phyloP scores from a whole-genome alignment of 1,140 invertebrate genomes.

The Ips typographus region DNA sequence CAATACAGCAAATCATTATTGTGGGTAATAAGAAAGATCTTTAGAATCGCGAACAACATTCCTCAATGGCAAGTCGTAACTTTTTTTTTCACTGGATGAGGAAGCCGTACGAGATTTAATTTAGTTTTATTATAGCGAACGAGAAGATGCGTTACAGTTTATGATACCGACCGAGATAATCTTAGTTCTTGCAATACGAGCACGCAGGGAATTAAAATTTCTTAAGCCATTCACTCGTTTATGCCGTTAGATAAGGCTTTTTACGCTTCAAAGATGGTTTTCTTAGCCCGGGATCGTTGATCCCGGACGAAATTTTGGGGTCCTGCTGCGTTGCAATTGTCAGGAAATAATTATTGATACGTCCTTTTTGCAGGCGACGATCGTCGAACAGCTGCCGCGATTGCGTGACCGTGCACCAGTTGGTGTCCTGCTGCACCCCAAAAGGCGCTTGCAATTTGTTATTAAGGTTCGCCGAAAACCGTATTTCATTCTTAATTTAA shows the following conservation, averaged over 20 bases:
- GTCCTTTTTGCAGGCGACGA: no score
- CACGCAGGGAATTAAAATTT: slow-evolving; percentile 23
- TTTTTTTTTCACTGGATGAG: slow-evolving; percentile 7
- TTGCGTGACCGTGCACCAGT: not conserved
- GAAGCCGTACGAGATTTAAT: slow-evolving; percentile 20
- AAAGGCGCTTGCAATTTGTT: not conserved
- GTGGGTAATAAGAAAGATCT: slow-evolving; percentile 13
- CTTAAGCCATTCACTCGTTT: slow-evolving; percentile 9
- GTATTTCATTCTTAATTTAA: no score
- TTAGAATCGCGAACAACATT: slow-evolving; percentile 23
- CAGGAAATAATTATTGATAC: no score
- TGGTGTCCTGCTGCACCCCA: not conserved
- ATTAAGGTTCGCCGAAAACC: no score
- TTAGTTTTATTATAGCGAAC: slow-evolving; percentile 20
- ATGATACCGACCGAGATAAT: slow-evolving; percentile 22
- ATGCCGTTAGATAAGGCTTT: slow-evolving; percentile 18
- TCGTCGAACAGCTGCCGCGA: no score
- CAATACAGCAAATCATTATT: slow-evolving; percentile 25
- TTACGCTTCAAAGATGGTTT: no score
- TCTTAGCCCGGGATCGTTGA: no score
- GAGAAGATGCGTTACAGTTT: slow-evolving; percentile 24
- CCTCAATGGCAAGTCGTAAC: slow-evolving; percentile 11
- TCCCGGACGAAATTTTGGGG: no score
- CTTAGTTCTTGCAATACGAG: slow-evolving; percentile 14
- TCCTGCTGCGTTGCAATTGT: no score